Conservation (phyloP, 2,888 invertebrate genomes). For the Blomia tropicalis region DNA sequence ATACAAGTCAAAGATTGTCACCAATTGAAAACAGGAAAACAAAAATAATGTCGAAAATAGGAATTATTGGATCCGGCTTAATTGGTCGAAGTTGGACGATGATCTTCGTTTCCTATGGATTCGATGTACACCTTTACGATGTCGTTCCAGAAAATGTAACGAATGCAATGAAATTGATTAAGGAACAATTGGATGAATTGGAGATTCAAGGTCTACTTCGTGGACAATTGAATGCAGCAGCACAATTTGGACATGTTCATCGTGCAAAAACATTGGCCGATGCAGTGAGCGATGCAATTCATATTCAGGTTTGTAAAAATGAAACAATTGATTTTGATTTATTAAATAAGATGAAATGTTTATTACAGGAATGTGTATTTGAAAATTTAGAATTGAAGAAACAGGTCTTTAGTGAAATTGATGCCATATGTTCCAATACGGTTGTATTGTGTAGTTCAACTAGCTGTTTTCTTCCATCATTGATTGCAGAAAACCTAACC, state of each 20-base stretch:
- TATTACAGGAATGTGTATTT: constrained; percentile 75
- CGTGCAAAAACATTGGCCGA: constrained; percentile 41
- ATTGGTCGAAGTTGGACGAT: constrained; percentile 95
- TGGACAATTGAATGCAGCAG: constrained; percentile 51
- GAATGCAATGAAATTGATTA: constrained; percentile 55
- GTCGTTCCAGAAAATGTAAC: constrained; percentile 56
- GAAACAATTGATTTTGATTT: not conserved
- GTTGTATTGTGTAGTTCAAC: constrained; percentile 79
- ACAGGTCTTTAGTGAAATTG: constrained; percentile 59
- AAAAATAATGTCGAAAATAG: constrained; percentile 25
- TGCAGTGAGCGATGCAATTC: constrained; percentile 55
- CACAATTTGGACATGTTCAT: constrained; percentile 60
- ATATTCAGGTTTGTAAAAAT: constrained; percentile 43
- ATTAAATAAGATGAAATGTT: too few relatives aligned
- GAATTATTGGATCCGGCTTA: constrained; percentile 52
- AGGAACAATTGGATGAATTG: constrained; percentile 51
- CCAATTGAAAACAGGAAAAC: too few relatives aligned
- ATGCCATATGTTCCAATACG: constrained; percentile 50
- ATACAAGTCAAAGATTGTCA: too few relatives aligned
- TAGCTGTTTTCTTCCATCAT: constrained; percentile 74
- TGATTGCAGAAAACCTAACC: constrained; percentile 60
- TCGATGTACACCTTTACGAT: constrained; percentile 71
- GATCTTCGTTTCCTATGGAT: constrained; percentile 83
- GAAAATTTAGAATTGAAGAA: constrained; percentile 70
- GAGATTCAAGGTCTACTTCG: constrained; percentile 49